Percentiles rank a stretch among this genome's conserved stretches.
These are phyloP conservation scores for Oscheius sp. DNA, from an alignment of 2,888 invertebrate species.

Conservation along the genomic window DNA sequence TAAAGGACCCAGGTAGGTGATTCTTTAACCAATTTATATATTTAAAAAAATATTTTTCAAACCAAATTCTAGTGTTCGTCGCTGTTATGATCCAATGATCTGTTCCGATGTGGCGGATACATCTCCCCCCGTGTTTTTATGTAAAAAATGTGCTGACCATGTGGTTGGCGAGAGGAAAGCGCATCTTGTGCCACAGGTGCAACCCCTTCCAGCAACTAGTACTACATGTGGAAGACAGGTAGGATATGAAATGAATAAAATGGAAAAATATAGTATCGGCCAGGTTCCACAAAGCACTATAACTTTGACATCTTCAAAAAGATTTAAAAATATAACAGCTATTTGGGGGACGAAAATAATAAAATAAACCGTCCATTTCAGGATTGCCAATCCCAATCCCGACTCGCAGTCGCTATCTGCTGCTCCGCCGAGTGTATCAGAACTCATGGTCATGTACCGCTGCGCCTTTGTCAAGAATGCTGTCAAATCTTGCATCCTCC, in stretches of 20 bases:
- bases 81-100: conserved; percentile 91
- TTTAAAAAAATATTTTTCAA: neutral
- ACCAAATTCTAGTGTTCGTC: conserved; percentile 74
- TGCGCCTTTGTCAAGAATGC: conserved; percentile 76
- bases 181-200: conserved; percentile 55
- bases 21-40: no score
- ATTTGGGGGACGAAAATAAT: neutral
- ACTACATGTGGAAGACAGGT: conserved; percentile 64
- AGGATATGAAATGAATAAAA: neutral
- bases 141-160: conserved; percentile 78
- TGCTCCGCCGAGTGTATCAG: conserved; percentile 96
- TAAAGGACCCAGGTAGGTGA: conserved; percentile 51
- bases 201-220: conserved; percentile 67
- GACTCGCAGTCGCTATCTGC: conserved; percentile 91
- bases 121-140: conserved; percentile 82
- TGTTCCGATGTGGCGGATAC: conserved; percentile 77
- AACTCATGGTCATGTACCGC: conserved; percentile 93
- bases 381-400: conserved; percentile 91
- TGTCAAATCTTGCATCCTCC: conserved; percentile 45
- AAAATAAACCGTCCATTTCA: no score
- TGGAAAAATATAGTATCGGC: neutral
- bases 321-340: no score
- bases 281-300: neutral
- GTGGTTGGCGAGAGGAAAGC: conserved; percentile 70
- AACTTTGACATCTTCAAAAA: no score